phyloP scores from a whole-genome alignment of 2,888 invertebrate species.

The Drosophila pegasa region DNA sequence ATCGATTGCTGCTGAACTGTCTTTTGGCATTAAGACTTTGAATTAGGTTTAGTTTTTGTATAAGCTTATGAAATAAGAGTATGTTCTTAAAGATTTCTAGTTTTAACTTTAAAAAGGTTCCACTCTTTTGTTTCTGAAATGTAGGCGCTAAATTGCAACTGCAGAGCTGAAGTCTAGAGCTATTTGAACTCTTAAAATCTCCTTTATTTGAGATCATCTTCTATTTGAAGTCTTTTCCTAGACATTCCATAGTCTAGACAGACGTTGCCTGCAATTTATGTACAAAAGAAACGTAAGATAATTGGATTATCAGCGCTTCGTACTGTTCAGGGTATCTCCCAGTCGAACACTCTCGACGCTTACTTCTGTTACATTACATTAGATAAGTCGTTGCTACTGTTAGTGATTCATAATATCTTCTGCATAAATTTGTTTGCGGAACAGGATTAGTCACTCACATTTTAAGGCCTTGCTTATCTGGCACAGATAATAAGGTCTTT shows the following conservation, averaged over 20 bases:
- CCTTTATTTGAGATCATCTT: background rate
- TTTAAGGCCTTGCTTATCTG: background rate
- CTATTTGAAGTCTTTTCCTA: background rate
- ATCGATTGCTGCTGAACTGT: background rate
- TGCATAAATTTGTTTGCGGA: background rate
- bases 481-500: background rate
- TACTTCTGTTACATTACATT: background rate
- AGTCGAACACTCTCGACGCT: too few species aligned
- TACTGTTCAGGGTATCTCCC: too few species aligned
- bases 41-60: background rate
- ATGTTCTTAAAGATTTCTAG: background rate
- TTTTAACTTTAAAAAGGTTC: too few species aligned
- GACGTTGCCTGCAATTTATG: background rate
- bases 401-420: slow-evolving; percentile 5
- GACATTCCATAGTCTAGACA: background rate
- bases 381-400: background rate
- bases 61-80: background rate
- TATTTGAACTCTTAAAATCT: too few species aligned
- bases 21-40: too few species aligned
- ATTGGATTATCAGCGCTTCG: too few species aligned
- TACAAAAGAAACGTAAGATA: too few species aligned
- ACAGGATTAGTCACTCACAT: slow-evolving; percentile 1
- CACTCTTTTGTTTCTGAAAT: background rate
- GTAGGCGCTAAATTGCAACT: background rate
- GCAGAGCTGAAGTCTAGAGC: background rate